Percentiles rank a stretch among this genome's conserved stretches.
These are phyloP conservation scores for Ectropis grisescens DNA, from an alignment of 1,140 invertebrate genomes.

Conservation along the genomic window DNA sequence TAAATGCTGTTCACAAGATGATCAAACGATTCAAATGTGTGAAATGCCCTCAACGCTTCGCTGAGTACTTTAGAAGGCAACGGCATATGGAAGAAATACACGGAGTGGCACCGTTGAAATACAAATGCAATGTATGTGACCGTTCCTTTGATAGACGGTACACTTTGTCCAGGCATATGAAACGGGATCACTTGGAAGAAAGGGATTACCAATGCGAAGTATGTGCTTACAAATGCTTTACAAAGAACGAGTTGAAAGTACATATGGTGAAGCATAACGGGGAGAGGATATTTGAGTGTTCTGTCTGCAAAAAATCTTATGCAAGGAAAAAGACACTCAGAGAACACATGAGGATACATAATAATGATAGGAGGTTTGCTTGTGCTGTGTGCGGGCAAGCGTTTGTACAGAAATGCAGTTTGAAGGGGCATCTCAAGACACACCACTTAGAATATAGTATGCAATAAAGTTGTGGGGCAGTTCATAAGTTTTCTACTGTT, in stretches of 20 bases:
- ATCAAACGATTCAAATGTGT: slow-evolving; percentile 51
- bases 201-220: slow-evolving; percentile 42
- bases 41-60: slow-evolving; percentile 44
- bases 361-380: slow-evolving; percentile 53
- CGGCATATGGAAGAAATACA: slow-evolving; percentile 46
- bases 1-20: slow-evolving; percentile 42
- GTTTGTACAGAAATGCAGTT: slow-evolving; percentile 42
- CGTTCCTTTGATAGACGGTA: slow-evolving; percentile 43
- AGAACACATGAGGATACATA: slow-evolving; percentile 76
- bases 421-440: slow-evolving; percentile 33
- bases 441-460: slow-evolving; percentile 17
- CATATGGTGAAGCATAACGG: slow-evolving; percentile 80
- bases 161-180: slow-evolving; percentile 48
- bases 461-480: slow-evolving; percentile 1
- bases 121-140: slow-evolving; percentile 54
- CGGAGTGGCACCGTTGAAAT: slow-evolving; percentile 33
- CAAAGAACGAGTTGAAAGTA: slow-evolving; percentile 52
- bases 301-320: slow-evolving; percentile 73
- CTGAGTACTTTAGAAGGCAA: slow-evolving; percentile 47
- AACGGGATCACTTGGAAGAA: slow-evolving; percentile 54
- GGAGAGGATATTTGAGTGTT: slow-evolving; percentile 70
- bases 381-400: slow-evolving; percentile 62
- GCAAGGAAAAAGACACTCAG: slow-evolving; percentile 77
- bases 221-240: slow-evolving; percentile 52
- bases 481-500: no score